Evolutionary conservation across 2,113 vertebrate species (phyloP).

Genomic region (Cepphus grylle): DNA sequence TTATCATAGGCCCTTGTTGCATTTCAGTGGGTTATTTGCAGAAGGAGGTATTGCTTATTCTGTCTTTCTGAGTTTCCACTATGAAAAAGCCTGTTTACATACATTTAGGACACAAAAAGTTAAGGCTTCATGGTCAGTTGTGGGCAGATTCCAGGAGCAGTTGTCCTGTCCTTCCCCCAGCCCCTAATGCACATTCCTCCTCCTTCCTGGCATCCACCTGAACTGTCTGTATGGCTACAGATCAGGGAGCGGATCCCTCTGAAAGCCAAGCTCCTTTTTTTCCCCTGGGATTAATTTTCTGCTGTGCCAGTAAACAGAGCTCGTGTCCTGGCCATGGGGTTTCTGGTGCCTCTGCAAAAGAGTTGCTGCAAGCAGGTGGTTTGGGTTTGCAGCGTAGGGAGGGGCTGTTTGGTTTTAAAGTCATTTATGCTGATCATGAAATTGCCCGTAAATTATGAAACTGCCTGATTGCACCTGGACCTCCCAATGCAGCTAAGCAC

Average conservation of each 20-base stretch:
- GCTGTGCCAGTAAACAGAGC: not conserved
- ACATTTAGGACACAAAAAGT: not conserved
- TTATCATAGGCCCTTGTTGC: not conserved
- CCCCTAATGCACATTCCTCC: not conserved
- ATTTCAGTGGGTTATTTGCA: not conserved
- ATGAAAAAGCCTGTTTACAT: not conserved
- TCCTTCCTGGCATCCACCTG: not conserved
- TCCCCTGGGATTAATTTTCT: not conserved
- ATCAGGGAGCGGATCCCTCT: not conserved
- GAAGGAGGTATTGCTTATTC: not conserved
- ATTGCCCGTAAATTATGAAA: not conserved
- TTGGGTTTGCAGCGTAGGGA: not conserved
- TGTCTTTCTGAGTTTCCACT: not conserved
- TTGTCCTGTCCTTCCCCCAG: not conserved
- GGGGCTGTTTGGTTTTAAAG: not conserved
- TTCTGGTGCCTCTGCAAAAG: not conserved
- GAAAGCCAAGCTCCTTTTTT: not conserved
- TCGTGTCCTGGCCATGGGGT: fast-evolving
- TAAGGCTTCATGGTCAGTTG: not conserved
- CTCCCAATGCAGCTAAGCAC: fast-evolving
- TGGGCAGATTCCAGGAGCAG: not conserved
- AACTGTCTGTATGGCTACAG: not conserved
- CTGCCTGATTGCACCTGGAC: not conserved
- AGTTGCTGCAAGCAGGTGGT: not conserved
- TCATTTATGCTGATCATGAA: not conserved